A percentile compares a stretch with the other conserved stretches of the same genome.
These are phyloP conservation scores for Dicyrtoma fusca DNA, from an alignment of 2,888 invertebrate genomes.

Conservation along the genomic window DNA sequence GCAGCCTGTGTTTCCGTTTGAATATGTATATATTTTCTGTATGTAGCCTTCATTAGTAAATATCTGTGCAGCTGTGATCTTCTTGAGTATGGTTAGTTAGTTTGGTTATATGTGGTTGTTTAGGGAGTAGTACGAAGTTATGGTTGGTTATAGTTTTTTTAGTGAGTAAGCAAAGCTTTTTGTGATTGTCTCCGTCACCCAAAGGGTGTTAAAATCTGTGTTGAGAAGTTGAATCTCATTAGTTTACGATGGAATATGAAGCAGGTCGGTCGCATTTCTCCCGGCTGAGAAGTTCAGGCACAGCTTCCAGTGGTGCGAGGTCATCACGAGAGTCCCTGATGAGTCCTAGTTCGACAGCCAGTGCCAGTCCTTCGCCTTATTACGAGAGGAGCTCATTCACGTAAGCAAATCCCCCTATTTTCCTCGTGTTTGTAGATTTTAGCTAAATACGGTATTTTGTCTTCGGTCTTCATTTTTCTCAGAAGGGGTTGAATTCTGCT, in stretches of 20 bases:
- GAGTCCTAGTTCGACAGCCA: slow-evolving; percentile 55
- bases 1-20: too few species aligned
- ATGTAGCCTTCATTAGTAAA: too few species aligned
- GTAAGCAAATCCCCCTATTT: slow-evolving; percentile 35
- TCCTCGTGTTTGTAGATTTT: not conserved
- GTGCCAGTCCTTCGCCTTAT: slow-evolving; percentile 55
- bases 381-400: slow-evolving; percentile 55
- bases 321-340: slow-evolving; percentile 53
- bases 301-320: slow-evolving; percentile 48
- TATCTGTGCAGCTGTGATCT: too few species aligned
- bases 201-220: not conserved
- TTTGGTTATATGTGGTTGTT: too few species aligned
- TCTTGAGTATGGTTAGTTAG: too few species aligned
- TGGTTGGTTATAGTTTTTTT: not conserved
- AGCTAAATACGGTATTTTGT: not conserved
- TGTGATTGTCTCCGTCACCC: not conserved
- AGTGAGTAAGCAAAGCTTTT: not conserved
- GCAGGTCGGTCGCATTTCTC: slow-evolving; percentile 41
- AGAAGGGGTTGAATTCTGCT: not conserved
- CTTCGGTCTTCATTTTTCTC: too few species aligned
- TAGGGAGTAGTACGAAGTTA: not conserved
- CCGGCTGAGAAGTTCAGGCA: slow-evolving; percentile 42
- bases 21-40: too few species aligned
- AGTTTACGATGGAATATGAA: slow-evolving; percentile 34
- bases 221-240: not conserved